Percentiles rank a stretch among this genome's conserved stretches.
Evolutionary conservation across 2,888 invertebrate species (phyloP).

Genomic region (Napeogenes sylphis): DNA sequence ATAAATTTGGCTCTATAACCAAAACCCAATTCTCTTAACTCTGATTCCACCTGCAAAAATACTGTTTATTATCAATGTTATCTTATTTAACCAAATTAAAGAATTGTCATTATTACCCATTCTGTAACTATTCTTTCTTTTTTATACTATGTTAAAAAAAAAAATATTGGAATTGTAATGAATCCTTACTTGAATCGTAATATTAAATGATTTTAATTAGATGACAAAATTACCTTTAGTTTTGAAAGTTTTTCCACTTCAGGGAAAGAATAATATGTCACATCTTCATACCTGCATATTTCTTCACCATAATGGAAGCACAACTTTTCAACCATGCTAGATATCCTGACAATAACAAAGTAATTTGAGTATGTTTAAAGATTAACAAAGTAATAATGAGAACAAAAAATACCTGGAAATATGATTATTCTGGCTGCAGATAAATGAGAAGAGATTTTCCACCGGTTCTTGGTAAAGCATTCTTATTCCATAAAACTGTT

Average conservation of each 20-base stretch:
- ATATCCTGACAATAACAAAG: slow-evolving; percentile 80
- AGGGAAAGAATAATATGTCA: slow-evolving; percentile 88
- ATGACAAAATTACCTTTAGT: slow-evolving; percentile 47
- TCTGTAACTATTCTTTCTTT: too few species aligned
- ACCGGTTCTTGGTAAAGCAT: slow-evolving; percentile 93
- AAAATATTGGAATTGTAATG: too few species aligned
- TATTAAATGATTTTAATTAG: too few species aligned
- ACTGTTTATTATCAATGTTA: too few species aligned
- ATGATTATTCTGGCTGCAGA: slow-evolving; percentile 98
- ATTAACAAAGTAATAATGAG: not conserved
- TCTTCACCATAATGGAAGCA: slow-evolving; percentile 87
- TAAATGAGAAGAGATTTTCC: slow-evolving; percentile 96
- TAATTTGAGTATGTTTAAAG: slow-evolving; percentile 3
- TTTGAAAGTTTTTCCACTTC: slow-evolving; percentile 79
- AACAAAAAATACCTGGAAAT: slow-evolving; percentile 83
- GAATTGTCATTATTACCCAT: too few species aligned
- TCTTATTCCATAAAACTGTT: slow-evolving; percentile 89
- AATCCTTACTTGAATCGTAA: too few species aligned
- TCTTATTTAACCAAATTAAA: slow-evolving; percentile 5
- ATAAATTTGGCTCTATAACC: slow-evolving; percentile 95
- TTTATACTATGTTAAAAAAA: not conserved
- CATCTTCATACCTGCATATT: slow-evolving; percentile 82
- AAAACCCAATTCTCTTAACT: slow-evolving; percentile 85
- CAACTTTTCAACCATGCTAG: slow-evolving; percentile 93
- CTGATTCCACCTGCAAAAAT: slow-evolving; percentile 79